A percentile compares a stretch with the other conserved stretches of the same genome.
Conservation (phyloP, 35 echinoderm and acorn worm species). For the Apostichopus parvimensis region DNA sequence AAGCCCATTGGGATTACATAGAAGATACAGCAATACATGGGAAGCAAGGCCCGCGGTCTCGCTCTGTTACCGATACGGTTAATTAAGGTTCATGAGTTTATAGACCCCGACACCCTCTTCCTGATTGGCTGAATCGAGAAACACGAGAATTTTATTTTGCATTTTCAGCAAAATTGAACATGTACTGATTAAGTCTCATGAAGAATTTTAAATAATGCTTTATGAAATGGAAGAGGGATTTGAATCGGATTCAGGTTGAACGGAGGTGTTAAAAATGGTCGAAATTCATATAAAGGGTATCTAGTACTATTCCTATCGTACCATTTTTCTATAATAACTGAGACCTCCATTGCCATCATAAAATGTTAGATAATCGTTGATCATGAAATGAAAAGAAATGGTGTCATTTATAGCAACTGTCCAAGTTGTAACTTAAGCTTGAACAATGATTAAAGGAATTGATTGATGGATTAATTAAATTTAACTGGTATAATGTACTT, state of each 20-base stretch:
- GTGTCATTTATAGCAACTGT: too few species aligned
- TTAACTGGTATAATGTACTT: too few species aligned
- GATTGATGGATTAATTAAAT: too few species aligned
- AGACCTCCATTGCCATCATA: too few species aligned
- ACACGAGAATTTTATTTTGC: not conserved
- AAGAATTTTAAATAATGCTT: not conserved
- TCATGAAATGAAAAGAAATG: too few species aligned
- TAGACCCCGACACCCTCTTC: not conserved
- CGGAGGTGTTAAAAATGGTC: not conserved
- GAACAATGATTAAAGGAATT: too few species aligned
- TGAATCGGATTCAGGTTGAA: not conserved
- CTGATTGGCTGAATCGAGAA: not conserved
- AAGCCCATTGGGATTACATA: constrained; percentile 1
- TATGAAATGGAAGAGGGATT: not conserved
- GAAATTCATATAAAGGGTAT: too few species aligned
- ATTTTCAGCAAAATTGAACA: not conserved
- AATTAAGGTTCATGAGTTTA: constrained; percentile 34
- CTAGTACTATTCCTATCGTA: too few species aligned
- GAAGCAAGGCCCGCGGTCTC: constrained; percentile 1
- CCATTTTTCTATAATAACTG: too few species aligned
- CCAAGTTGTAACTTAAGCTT: too few species aligned
- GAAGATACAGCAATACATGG: not conserved
- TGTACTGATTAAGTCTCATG: not conserved
- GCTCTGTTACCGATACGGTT: not conserved
- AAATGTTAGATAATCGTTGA: too few species aligned